Evolutionary conservation across 37 sponge, comb jelly and placozoan genomes (phyloP).

Genomic region (Eunapius fragilis): DNA sequence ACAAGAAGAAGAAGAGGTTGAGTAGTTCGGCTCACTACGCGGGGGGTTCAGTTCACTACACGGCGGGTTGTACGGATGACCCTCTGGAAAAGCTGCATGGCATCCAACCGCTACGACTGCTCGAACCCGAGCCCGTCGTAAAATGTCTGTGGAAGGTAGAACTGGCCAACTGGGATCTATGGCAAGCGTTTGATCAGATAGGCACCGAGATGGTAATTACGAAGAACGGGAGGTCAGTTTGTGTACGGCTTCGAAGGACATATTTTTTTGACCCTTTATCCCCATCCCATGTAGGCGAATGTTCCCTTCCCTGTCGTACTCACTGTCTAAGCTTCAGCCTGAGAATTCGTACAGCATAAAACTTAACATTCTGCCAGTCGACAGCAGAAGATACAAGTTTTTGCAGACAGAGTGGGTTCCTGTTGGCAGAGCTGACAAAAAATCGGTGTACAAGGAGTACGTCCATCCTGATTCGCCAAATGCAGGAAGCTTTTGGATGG

Average conservation of each 20-base stretch:
- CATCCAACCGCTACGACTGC: not conserved
- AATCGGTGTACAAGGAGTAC: slow-evolving; percentile 43
- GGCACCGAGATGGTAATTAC: slow-evolving; percentile 97
- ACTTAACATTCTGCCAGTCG: slow-evolving; percentile 69
- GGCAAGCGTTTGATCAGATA: slow-evolving; percentile 71
- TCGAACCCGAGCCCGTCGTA: not conserved
- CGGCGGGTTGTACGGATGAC: not conserved
- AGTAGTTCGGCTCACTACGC: not conserved
- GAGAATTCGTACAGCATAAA: slow-evolving; percentile 51
- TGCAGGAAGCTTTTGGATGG: slow-evolving; percentile 71
- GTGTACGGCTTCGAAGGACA: not conserved
- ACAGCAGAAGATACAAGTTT: slow-evolving; percentile 85
- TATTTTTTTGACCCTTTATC: not conserved
- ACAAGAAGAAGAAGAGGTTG: not conserved
- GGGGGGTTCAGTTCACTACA: too few species aligned
- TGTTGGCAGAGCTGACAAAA: slow-evolving; percentile 74
- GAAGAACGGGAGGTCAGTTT: slow-evolving; percentile 70
- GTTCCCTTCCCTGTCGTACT: slow-evolving; percentile 63
- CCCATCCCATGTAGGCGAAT: slow-evolving; percentile 64
- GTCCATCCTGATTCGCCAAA: slow-evolving; percentile 77
- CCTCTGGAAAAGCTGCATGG: not conserved
- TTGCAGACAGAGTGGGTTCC: slow-evolving; percentile 76
- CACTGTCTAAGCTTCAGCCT: slow-evolving; percentile 52
- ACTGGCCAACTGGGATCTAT: slow-evolving; percentile 69
- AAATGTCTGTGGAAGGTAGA: slow-evolving; percentile 28